Base-by-base conservation (phyloP, 2,797 vertebrate species). In the Helarctos malayanus region DNA sequence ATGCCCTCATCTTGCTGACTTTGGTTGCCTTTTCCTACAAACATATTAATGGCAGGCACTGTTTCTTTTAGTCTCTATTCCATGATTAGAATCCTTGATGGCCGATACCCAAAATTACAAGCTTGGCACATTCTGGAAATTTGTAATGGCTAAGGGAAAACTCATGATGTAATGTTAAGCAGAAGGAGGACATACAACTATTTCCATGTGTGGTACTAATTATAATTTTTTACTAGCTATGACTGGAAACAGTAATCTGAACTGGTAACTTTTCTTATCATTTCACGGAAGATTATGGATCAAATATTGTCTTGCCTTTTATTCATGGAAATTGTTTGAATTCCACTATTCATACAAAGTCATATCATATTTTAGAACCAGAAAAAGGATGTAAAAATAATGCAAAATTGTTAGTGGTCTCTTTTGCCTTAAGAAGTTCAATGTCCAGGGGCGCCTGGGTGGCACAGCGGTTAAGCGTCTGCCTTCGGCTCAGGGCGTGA, bases 171-270 rank as follows among this genome's bases (percentile, higher is more conserved):
- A 96, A 93, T 96, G 63, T n/a, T 87, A 91, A 83, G 45, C 81
- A 91, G 80, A 87, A 73, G 69, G 52, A 85, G 61, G 27, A 47
- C 63, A 38, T 71, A 87, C 91, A 95, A 89, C 35, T 54, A 73
- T 83, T 96, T 95, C 85, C 89, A 92, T 87, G 80, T 96, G 59
- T 96, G 89, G 63, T 71, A 52, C 35, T 93, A 91, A 97, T 95
- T 84, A 93, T 15, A 38, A 89, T 63, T 95, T 94, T 84, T 75
- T 14, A 23, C 65, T 57, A 84, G 29, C 54, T 41, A 8, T 89
- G 54, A 75, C 86, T 84, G 79, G 76, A 93, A 91, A 81, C 16
- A 49, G 25, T 69, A 63, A 68, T 85, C 90, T 41, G 29, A 81
- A 87, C 41, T 54, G 79, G 69, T 94, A 92, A 79, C 7, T 41